Evolutionary conservation across 2,888 invertebrate genomes (phyloP), one percentile per base, ranked within the genome.

Genomic region (Malacosoma neustria): DNA sequence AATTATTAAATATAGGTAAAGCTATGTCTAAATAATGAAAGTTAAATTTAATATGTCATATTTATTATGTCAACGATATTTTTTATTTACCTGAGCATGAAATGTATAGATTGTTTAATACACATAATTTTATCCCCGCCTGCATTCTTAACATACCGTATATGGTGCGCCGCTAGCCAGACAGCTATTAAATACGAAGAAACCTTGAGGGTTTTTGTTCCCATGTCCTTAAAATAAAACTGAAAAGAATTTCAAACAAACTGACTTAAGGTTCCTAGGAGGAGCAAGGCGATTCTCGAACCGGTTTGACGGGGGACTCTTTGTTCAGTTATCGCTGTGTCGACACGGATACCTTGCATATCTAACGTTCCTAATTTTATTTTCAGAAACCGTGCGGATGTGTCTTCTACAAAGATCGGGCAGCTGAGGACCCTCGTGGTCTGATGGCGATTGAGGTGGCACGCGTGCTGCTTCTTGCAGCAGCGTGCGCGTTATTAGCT

Each of bases 341-440:
- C 48, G 52, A 51, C 43, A 48, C 54, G 50, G 46, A 54, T 51
- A 58, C 48, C 49, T 54, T 38, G 46, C 48, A 44, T 54, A 52
- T 61, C 57, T 72, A 51, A 76, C 55, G 53, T 41, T 48, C 39
- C 42, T 46, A 45, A 57, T 63, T 60, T 53, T 54, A 49, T 42
- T 73, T 77, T 36, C 80, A 82, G 82, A 70, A 73, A 47, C 38
- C 40, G 61, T 45, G 55, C 79, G 65, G 54, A 81, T 81, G 81
- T 54, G 61, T 59, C 61, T 57, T 54, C 66, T 54, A 47, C 61
- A 71, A 55, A 58, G 49, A 41, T 55, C 62, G 56, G 69, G 69
- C 59, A 69, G 76, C 62, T 79, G 72, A 76, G 59, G 71, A 63
- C 77, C 60, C 61, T 62, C 51, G 79, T 73, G 72, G 72, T 75